A percentile compares a stretch with the other conserved stretches of the same genome.
phyloP scores from a whole-genome alignment of 2,797 vertebrate species.

The Glyptemys insculpta region DNA sequence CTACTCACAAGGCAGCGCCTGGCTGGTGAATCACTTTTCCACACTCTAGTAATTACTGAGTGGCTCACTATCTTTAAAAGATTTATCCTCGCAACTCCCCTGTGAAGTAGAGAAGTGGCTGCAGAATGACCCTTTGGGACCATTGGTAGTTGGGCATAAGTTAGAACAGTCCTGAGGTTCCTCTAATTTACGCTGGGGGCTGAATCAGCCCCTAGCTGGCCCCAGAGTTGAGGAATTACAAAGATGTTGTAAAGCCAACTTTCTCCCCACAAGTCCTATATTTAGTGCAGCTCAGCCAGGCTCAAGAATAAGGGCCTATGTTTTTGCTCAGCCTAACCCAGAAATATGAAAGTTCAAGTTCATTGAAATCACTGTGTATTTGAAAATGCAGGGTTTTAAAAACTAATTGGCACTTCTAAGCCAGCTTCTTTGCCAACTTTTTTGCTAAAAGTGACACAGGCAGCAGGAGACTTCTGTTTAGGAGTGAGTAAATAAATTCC shows the following conservation, averaged over 20 bases:
- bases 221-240: background rate
- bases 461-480: background rate
- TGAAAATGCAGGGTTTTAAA: background rate
- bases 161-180: background rate
- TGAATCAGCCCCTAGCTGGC: background rate
- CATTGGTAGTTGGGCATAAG: background rate
- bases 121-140: background rate
- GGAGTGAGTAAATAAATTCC: background rate
- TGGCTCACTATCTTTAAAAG: background rate
- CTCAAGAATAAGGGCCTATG: background rate
- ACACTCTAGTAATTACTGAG: background rate
- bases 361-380: conserved; percentile 1
- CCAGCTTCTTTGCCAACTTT: background rate
- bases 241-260: background rate
- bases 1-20: background rate
- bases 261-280: background rate
- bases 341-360: conserved; percentile 39
- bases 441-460: background rate
- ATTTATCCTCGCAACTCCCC: background rate
- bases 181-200: background rate
- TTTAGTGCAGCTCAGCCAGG: background rate
- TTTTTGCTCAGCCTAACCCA: conserved; percentile 25
- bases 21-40: background rate
- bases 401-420: background rate
- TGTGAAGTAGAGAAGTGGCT: background rate